Base-by-base conservation (phyloP, 2,888 invertebrate genomes). In the Matsumyia berberina region DNA sequence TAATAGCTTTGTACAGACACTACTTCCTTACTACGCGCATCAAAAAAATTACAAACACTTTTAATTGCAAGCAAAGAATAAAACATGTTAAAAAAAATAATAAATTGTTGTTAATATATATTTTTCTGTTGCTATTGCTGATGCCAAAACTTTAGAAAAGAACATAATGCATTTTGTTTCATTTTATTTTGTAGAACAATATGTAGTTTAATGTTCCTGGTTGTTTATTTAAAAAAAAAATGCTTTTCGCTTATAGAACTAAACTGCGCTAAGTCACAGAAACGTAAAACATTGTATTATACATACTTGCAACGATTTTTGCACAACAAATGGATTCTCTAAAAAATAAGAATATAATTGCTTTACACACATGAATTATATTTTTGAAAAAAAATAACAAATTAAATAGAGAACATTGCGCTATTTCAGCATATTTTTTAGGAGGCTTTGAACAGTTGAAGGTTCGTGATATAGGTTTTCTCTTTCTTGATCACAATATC, bases 71-170 rank as follows among this genome's bases (percentile, higher is more conserved):
- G 5, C 5, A 55, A 8, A 31, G 37, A 31, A 29, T 9, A 12
- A 57, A 35, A n/a, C 8, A 24, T 4, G 5, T 2, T 11, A 46
- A 29, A 24, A 2, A 29, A 4, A 19, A 29, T 4, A 9, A 17
- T 37, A 24, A n/a, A 17, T 53, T 31, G 8, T 55, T 17, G 0
- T 9, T 57, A 46, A 60, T 44, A 19, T 6, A 24, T 53, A 11
- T 51, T 5, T 29, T 19, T 15, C 49, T 39, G 31, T 35, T 76
- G 37, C 66, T 24, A 5, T 39, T 51, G 66, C 58, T 67, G 67
- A 42, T 5, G 51, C 60, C 51, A 67, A 42, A 53, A 53, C 58
- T 77, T 77, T 60, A 60, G 51, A 67, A 53, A 53, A 77, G 66
- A 46, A 74, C 64, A 37, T 24, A 24, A 24, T 24, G 53, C 17